Evolutionary conservation across 92 coral and sea anemone species (phyloP).

Genomic region (Siderastrea radians): DNA sequence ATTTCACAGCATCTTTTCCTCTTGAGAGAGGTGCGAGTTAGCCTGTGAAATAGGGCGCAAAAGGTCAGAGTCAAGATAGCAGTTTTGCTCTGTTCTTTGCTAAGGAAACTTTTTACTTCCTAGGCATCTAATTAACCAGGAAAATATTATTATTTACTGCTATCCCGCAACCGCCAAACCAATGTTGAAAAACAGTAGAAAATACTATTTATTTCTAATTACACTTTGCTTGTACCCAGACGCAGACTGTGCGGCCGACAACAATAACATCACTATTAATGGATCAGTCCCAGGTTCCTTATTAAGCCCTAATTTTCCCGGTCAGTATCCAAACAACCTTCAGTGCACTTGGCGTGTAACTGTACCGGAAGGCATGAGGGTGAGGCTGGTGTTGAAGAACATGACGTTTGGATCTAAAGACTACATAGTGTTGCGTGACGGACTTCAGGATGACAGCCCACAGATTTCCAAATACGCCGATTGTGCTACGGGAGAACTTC

Average conservation of each 20-base stretch:
- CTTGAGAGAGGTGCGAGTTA: no score
- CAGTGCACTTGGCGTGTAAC: constrained; percentile 84
- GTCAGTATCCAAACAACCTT: constrained; percentile 68
- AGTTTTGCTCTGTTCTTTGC: no score
- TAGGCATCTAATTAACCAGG: no score
- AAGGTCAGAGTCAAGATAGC: no score
- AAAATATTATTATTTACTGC: no score
- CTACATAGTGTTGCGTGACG: constrained; percentile 56
- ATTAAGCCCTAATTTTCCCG: constrained; percentile 67
- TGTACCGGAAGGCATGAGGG: constrained; percentile 62
- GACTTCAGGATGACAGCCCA: constrained; percentile 39
- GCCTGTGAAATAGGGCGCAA: no score
- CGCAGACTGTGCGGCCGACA: constrained; percentile 40
- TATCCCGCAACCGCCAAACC: no score
- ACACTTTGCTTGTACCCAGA: background rate
- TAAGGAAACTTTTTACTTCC: no score
- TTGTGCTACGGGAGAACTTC: constrained; percentile 24
- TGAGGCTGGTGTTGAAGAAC: constrained; percentile 55
- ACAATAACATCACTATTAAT: constrained; percentile 63
- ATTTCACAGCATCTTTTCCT: no score
- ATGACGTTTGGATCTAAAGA: constrained; percentile 17
- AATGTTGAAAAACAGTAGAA: background rate
- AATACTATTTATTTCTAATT: background rate
- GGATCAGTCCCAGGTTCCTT: constrained; percentile 65
- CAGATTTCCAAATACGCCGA: constrained; percentile 26